Evolutionary conservation across 2,113 vertebrate species (phyloP).

Genomic region (Tragelaphus buxtoni): DNA sequence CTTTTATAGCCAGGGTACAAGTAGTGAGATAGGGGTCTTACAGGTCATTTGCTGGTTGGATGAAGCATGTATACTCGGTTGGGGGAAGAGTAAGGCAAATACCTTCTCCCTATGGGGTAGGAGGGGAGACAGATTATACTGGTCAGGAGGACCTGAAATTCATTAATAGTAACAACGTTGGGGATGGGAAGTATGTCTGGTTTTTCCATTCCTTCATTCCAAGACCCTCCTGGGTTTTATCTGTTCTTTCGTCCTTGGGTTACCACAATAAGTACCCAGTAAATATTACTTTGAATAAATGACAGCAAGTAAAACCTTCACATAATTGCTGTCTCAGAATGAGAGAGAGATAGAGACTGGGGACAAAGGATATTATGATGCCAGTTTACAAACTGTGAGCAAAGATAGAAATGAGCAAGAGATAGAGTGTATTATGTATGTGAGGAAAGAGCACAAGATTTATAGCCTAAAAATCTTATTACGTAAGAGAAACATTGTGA

Average conservation of each 20-base stretch:
- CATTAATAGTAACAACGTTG: background rate
- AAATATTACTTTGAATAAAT: conserved; percentile 35
- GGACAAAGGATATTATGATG: background rate
- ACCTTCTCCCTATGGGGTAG: background rate
- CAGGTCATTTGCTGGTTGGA: background rate
- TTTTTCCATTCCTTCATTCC: background rate
- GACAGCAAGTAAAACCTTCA: conserved; percentile 6
- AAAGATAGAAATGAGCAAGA: conserved; percentile 16
- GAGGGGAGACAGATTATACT: background rate
- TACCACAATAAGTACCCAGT: background rate
- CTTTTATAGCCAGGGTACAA: background rate
- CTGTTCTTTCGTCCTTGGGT: background rate
- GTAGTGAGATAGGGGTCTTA: background rate
- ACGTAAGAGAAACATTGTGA: background rate
- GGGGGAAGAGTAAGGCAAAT: background rate
- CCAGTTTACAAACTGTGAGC: background rate
- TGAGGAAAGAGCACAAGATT: background rate
- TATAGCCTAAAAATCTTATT: background rate
- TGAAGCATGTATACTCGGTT: background rate
- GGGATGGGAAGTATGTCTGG: background rate
- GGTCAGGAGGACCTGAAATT: background rate
- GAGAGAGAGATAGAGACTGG: background rate
- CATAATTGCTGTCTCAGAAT: background rate
- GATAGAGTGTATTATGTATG: background rate
- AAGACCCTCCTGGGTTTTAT: background rate